Base-by-base conservation (phyloP, 1,140 invertebrate species). In the Araneus ventricosus region DNA sequence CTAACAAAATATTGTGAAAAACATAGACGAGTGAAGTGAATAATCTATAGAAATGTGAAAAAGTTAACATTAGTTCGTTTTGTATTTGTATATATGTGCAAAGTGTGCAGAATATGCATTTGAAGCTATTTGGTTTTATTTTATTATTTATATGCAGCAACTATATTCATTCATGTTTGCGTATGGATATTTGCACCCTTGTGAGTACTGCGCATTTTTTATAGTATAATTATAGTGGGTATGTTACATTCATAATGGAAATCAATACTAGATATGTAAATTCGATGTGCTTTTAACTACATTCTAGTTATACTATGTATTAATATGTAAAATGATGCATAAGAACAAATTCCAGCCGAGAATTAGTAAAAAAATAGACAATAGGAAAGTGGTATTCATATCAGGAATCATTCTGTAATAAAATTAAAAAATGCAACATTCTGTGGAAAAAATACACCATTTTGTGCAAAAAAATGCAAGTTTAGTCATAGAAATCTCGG, bases 51-150 rank as follows among this genome's bases (percentile, higher is more conserved):
- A n/a, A n/a, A n/a, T n/a, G n/a, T n/a, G n/a, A n/a, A n/a, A n/a
- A n/a, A n/a, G 17, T 27, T 37, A 52, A 79, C 88, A 34, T 30
- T 90, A 90, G 70, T 27, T 41, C 39, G 37, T 10, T 5, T 82
- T 5, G 45, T 57, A 30, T 61, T 20, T 90, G n/a, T n/a, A n/a
- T n/a, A n/a, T n/a, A 30, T 90, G 57, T 41, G 34, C 20, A 59
- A 90, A 90, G 79, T 80, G 34, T 61, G 79, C 24, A 59, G 82
- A 90, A 90, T 80, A 45, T 90, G 67, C 57, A 37, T 79, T 57
- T 57, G 34, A 90, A 90, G 30, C n/a, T 89, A 70, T 8, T 39
- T n/a, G 45, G 34, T 7, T 89, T 80, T 39, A 8, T 80, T 87
- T 37, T 45, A 84, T 45, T 84, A 24, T 84, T 24, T 52, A 84